Evolutionary conservation across 2,797 vertebrate species (phyloP), one percentile per base, ranked within the genome.

Genomic region (Hyperoplus lanceolatus): DNA sequence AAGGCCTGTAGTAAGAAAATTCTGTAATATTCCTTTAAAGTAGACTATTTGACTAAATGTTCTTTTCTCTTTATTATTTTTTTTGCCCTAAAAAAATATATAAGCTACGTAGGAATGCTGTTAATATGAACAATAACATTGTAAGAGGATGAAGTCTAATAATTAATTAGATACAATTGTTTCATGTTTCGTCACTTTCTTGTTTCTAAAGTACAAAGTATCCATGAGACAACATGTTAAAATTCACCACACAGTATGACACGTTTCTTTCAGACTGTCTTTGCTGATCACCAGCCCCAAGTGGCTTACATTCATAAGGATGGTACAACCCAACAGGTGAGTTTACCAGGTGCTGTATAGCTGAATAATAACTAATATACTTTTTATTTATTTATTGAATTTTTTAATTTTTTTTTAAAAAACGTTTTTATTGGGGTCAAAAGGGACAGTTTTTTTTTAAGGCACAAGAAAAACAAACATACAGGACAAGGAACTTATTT

Each of bases 231-330:
- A 38, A 29, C n/a, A 8, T 48, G 6, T 61, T 42, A 41, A 42
- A 60, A 36, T 18, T 43, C 16, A 61, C 18, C 7, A 1, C 14
- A 4, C 18, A 60, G 38, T 18, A 5, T 59, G 69, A 0, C 53
- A 43, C 59, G 13, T 56, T 57, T 65, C 58, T 84, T 77, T 60
- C 86, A 99, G 97, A 90, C 97, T 71, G 96, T 99, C 70, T 99
- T 99, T 94, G 95, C 97, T 90, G 98, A 99, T 90, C 97, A 21
- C 21, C 21, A 98, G 65, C 96, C 97, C 66, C 98, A 99, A 86
- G 97, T 99, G 85, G 96, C 98, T 43, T 99, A 99, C 13, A 98
- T 99, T 81, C 98, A 99, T 62, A 98, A 99, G 91, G 98, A 99
- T 89, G 96, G 97, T 18, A 96, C 97, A 45, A 96, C 98, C 6